These are phyloP conservation scores for Leuciscus waleckii DNA, from an alignment of 2,797 vertebrate genomes.

Conservation along the genomic window DNA sequence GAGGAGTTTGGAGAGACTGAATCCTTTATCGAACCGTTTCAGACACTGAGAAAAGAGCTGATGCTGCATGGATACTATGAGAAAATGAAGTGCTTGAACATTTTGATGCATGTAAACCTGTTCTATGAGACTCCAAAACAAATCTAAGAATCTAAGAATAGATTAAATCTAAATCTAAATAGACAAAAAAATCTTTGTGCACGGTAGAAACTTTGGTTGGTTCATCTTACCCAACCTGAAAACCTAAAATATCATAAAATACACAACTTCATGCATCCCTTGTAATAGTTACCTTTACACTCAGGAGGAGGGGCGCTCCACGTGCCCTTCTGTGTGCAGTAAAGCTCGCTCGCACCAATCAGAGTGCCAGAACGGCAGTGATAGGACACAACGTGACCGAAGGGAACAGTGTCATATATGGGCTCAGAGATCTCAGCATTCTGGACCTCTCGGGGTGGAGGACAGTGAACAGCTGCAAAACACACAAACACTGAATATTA, in stretches of 20 bases:
- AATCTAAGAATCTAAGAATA: no score
- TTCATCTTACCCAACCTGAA: not conserved
- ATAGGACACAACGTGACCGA: constrained; percentile 65
- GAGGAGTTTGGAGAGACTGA: no score
- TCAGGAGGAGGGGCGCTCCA: constrained; percentile 72
- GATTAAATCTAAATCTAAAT: no score
- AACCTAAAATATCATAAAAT: not conserved
- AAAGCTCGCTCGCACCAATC: constrained; percentile 64
- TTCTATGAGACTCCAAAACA: no score
- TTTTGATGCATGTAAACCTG: no score
- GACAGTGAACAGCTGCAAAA: constrained; percentile 51
- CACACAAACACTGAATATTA: not conserved
- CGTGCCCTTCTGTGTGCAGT: constrained; percentile 71
- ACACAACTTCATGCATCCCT: not conserved
- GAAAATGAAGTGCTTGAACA: no score
- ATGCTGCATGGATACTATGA: no score
- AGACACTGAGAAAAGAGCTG: no score
- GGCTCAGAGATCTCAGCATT: not conserved
- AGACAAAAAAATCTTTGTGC: constrained; percentile 52
- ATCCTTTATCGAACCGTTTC: no score
- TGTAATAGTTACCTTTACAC: constrained; percentile 6
- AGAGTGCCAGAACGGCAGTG: constrained; percentile 64
- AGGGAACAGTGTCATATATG: constrained; percentile 46
- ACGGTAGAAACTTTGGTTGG: constrained; percentile 30
- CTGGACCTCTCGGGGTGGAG: constrained; percentile 54